Percentiles rank a stretch among this genome's conserved stretches.
These are phyloP conservation scores for Eumaeus atala DNA, from an alignment of 1,140 invertebrate genomes.

Conservation along the genomic window DNA sequence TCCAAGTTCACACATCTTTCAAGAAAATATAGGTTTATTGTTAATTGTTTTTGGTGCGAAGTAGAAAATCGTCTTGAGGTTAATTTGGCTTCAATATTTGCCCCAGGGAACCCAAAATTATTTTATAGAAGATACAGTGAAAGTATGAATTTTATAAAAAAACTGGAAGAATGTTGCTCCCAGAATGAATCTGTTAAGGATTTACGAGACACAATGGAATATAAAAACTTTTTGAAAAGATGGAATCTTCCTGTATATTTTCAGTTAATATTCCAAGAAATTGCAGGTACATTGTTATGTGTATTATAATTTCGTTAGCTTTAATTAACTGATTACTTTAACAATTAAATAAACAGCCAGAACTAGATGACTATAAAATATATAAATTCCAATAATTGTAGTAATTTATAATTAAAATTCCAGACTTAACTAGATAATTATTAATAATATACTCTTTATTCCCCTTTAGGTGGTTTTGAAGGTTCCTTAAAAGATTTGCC, in stretches of 20 bases:
- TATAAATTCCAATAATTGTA: no score
- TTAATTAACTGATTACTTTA: no score
- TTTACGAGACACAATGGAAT: slow-evolving; percentile 79
- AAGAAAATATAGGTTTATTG: slow-evolving; percentile 89
- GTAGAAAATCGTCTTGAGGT: slow-evolving; percentile 85
- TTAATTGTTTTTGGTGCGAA: slow-evolving; percentile 93
- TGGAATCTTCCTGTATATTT: slow-evolving; percentile 97
- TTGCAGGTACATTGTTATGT: slow-evolving; percentile 76
- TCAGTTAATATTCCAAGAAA: slow-evolving; percentile 94
- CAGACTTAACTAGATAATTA: slow-evolving; percentile 11
- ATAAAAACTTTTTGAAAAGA: slow-evolving; percentile 84
- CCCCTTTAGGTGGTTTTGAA: slow-evolving; percentile 73
- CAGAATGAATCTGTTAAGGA: slow-evolving; percentile 71
- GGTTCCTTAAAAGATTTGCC: slow-evolving; percentile 67
- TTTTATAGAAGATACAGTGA: slow-evolving; percentile 89
- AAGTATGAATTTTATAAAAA: slow-evolving; percentile 85
- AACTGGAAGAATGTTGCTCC: slow-evolving; percentile 82
- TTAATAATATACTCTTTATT: slow-evolving; percentile 21
- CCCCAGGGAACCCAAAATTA: slow-evolving; percentile 91
- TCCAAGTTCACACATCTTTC: slow-evolving; percentile 75
- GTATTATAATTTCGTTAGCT: no score
- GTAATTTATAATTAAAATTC: neutral
- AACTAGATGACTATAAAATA: no score
- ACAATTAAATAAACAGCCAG: no score
- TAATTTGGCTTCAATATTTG: slow-evolving; percentile 88